These are phyloP conservation scores for Hycleus cichorii DNA, from an alignment of 1,140 invertebrate species.

Conservation along the genomic window DNA sequence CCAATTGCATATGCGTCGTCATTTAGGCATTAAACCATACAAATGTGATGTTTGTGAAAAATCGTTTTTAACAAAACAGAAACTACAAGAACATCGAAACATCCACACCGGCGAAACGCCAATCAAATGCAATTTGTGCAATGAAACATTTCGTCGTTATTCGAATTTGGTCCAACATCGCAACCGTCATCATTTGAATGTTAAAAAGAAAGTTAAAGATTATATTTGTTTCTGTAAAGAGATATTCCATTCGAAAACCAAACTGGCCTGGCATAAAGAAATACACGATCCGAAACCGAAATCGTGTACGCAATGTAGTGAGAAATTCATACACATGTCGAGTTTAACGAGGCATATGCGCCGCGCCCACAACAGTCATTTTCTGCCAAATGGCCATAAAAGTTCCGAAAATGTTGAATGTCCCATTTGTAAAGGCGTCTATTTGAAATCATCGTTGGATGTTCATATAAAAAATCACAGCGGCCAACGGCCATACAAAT, in stretches of 20 bases:
- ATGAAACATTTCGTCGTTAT: constrained; percentile 73
- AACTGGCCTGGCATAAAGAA: constrained; percentile 77
- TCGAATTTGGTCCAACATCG: constrained; percentile 81
- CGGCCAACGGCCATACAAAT: constrained; percentile 65
- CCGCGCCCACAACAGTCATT: constrained; percentile 67
- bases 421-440: constrained; percentile 71
- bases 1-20: constrained; percentile 66
- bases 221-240: constrained; percentile 77
- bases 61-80: constrained; percentile 70
- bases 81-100: constrained; percentile 70
- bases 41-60: constrained; percentile 69
- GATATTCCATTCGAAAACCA: constrained; percentile 72
- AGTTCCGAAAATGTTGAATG: constrained; percentile 68
- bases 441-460: constrained; percentile 68
- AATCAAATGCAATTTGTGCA: constrained; percentile 72
- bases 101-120: constrained; percentile 75
- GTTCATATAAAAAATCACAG: constrained; percentile 73
- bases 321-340: constrained; percentile 74
- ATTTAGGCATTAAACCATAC: constrained; percentile 68
- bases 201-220: constrained; percentile 62
- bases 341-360: constrained; percentile 78
- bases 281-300: constrained; percentile 76
- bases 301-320: constrained; percentile 72
- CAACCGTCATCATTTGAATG: constrained; percentile 58
- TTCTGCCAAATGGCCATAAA: constrained; percentile 53